Evolutionary conservation across 2,888 invertebrate genomes (phyloP).

Genomic region (Apomyelois bistriatella): DNA sequence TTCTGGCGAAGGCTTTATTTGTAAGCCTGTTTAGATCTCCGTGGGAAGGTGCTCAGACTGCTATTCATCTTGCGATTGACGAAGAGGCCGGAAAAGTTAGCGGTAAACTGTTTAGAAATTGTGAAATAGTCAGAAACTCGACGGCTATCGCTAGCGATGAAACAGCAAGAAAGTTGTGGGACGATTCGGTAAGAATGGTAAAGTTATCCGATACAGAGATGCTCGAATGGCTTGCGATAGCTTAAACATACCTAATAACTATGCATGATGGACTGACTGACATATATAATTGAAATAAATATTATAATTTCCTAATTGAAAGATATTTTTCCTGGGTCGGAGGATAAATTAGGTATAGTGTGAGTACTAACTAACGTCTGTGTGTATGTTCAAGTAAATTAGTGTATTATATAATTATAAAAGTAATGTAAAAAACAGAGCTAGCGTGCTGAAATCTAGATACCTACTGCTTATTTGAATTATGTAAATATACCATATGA

Average conservation of each 20-base stretch:
- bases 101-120: constrained; percentile 19
- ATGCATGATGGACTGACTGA: background rate
- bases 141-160: background rate
- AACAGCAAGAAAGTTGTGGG: constrained; percentile 8
- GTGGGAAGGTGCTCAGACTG: constrained; percentile 18
- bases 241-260: background rate
- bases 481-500: too few species aligned
- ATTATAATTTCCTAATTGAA: too few species aligned
- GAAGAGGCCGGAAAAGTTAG: constrained; percentile 24
- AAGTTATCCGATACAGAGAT: background rate
- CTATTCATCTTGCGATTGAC: constrained; percentile 26
- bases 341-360: too few species aligned
- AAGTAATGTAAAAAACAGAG: too few species aligned
- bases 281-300: too few species aligned
- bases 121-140: background rate
- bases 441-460: too few species aligned
- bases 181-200: constrained; percentile 4
- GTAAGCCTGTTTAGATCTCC: constrained; percentile 2
- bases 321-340: too few species aligned
- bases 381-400: too few species aligned
- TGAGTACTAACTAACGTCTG: too few species aligned
- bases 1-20: constrained; percentile 72
- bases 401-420: too few species aligned
- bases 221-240: background rate
- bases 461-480: too few species aligned